Percentiles rank a stretch among this genome's conserved stretches.
phyloP scores from a whole-genome alignment of 2,888 invertebrate genomes.

The Trachelus troglodyta region DNA sequence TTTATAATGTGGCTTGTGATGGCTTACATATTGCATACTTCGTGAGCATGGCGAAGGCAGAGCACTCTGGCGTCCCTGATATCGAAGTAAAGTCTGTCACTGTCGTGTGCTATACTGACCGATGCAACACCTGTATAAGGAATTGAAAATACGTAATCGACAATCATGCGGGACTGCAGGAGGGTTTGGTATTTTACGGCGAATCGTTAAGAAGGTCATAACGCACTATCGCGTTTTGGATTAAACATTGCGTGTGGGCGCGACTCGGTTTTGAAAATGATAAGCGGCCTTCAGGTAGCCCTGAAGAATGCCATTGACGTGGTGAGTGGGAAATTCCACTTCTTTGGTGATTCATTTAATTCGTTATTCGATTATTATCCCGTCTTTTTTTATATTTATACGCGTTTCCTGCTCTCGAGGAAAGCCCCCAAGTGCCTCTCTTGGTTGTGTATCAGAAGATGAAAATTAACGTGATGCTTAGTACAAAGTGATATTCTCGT shows the following conservation, averaged over 20 bases:
- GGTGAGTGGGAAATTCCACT: slow-evolving; percentile 49
- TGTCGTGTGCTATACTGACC: not conserved
- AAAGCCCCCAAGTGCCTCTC: not conserved
- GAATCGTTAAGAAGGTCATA: slow-evolving; percentile 2
- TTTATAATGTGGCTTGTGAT: not conserved
- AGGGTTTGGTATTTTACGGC: not conserved
- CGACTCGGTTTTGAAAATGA: slow-evolving; percentile 50
- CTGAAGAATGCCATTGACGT: slow-evolving; percentile 64
- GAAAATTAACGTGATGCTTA: not conserved
- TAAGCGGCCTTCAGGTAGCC: slow-evolving; percentile 62
- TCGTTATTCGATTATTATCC: not conserved
- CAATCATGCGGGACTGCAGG: not conserved
- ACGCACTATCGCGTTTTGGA: not conserved
- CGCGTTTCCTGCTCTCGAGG: not conserved
- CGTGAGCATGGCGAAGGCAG: not conserved
- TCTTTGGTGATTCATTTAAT: not conserved
- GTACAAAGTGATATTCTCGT: not conserved
- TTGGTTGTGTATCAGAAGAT: not conserved
- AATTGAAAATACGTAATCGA: not conserved
- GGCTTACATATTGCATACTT: too few relatives aligned
- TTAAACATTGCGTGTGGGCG: not conserved
- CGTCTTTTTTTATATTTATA: not conserved
- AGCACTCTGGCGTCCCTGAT: not conserved
- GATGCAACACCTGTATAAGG: not conserved
- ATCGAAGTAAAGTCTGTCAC: not conserved